phyloP scores from a whole-genome alignment of 2,888 invertebrate species.

The Plagodis dolabraria region DNA sequence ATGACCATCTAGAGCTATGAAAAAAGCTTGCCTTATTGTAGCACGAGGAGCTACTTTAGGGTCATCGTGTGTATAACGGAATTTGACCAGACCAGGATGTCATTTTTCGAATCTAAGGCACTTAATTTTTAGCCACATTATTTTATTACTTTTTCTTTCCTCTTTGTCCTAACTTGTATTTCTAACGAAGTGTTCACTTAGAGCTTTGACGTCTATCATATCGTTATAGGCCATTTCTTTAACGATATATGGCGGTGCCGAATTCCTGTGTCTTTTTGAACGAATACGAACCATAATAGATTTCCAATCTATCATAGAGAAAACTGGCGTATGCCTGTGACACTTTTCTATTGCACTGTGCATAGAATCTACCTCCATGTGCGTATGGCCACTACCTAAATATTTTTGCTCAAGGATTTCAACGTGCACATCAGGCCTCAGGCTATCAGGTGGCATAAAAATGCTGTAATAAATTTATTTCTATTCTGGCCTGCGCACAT shows the following conservation, averaged over 20 bases:
- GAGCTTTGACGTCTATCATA: slow-evolving; percentile 8
- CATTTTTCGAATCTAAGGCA: slow-evolving; percentile 8
- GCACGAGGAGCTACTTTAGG: not conserved
- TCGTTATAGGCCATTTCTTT: slow-evolving; percentile 5
- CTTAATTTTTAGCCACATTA: slow-evolving; percentile 12
- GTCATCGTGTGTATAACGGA: slow-evolving; percentile 2
- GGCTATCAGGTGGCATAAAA: not conserved
- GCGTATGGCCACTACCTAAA: slow-evolving; percentile 1
- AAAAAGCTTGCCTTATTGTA: no score
- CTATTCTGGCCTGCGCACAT: not conserved
- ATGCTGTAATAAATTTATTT: slow-evolving; percentile 2
- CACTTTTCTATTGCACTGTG: slow-evolving; percentile 3
- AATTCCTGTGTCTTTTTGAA: not conserved
- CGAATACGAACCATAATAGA: not conserved
- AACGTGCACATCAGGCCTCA: not conserved
- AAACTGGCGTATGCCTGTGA: not conserved
- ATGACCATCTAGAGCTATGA: no score
- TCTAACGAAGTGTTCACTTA: slow-evolving; percentile 1
- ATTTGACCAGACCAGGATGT: slow-evolving; percentile 5
- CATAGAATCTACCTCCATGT: slow-evolving; percentile 7
- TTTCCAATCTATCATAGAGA: slow-evolving; percentile 6
- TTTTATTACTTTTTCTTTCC: slow-evolving; percentile 7
- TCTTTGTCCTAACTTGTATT: slow-evolving; percentile 1
- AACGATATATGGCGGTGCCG: not conserved
- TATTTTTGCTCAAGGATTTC: slow-evolving; percentile 2